These are phyloP conservation scores for Rhizoglyphus robini DNA, from an alignment of 1,140 invertebrate genomes.

Conservation along the genomic window DNA sequence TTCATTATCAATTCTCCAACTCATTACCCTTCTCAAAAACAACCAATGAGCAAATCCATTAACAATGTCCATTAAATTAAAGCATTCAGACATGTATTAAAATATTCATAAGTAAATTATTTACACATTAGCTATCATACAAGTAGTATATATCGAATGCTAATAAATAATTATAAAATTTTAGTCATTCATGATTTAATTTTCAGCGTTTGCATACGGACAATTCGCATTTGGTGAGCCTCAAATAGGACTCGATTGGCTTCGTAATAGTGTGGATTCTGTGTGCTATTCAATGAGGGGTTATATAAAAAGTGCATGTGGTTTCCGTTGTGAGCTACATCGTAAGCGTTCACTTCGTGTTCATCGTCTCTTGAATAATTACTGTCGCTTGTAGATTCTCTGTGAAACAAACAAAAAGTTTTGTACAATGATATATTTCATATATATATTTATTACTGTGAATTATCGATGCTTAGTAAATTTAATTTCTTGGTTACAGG, in stretches of 20 bases:
- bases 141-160: background rate
- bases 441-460: background rate
- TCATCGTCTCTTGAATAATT: background rate
- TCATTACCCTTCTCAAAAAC: background rate
- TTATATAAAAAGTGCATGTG: background rate
- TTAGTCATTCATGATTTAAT: too few relatives aligned
- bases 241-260: conserved; percentile 18
- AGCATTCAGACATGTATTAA: background rate
- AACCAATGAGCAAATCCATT: too few relatives aligned
- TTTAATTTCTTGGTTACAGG: conserved; percentile 17
- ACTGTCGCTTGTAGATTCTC: background rate
- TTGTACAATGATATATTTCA: background rate
- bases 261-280: conserved; percentile 21
- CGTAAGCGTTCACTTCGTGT: background rate
- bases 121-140: background rate
- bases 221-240: conserved; percentile 13
- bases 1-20: background rate
- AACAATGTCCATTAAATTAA: too few relatives aligned
- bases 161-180: background rate
- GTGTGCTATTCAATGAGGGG: background rate
- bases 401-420: background rate
- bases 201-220: too few relatives aligned
- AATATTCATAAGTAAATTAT: background rate
- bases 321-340: background rate
- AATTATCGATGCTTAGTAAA: conserved; percentile 11